Evolutionary conservation across 2,888 invertebrate species (phyloP).

Genomic region (Heteromurus nitidus): DNA sequence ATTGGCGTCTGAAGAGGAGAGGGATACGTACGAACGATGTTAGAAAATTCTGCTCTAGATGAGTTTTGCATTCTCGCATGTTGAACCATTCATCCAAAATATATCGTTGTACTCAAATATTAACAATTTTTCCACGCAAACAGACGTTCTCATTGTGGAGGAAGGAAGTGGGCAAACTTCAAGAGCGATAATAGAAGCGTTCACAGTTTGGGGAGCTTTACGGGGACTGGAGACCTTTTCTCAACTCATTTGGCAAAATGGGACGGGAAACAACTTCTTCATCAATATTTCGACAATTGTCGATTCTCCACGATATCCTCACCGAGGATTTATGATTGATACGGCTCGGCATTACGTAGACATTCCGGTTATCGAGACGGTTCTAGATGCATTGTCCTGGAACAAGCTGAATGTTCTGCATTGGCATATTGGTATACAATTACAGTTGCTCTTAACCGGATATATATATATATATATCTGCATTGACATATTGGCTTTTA

Average conservation of each 20-base stretch:
- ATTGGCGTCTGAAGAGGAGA: conserved; percentile 40
- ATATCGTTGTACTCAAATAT: not conserved
- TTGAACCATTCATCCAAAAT: not conserved
- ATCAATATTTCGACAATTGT: conserved; percentile 82
- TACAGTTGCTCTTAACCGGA: too few species aligned
- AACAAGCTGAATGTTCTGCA: conserved; percentile 96
- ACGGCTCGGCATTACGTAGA: conserved; percentile 90
- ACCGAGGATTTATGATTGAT: conserved; percentile 90
- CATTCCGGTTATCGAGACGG: conserved; percentile 80
- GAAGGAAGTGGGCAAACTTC: not conserved
- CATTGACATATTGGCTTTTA: too few species aligned
- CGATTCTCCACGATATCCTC: conserved; percentile 86
- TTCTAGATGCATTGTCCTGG: conserved; percentile 89
- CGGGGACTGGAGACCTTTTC: conserved; percentile 91
- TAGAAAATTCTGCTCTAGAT: not conserved
- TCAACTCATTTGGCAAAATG: conserved; percentile 80
- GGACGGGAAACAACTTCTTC: conserved; percentile 78
- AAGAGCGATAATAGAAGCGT: conserved; percentile 25
- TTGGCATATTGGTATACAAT: conserved; percentile 77
- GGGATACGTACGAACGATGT: conserved; percentile 64
- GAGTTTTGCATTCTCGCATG: not conserved
- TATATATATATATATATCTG: too few species aligned
- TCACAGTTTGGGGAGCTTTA: conserved; percentile 86
- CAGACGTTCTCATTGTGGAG: conserved; percentile 8
- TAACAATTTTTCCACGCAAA: not conserved